A percentile compares a stretch with the other conserved stretches of the same genome.
Conservation (phyloP, 2,888 invertebrate genomes). For the Caenorhabditis sp. region DNA sequence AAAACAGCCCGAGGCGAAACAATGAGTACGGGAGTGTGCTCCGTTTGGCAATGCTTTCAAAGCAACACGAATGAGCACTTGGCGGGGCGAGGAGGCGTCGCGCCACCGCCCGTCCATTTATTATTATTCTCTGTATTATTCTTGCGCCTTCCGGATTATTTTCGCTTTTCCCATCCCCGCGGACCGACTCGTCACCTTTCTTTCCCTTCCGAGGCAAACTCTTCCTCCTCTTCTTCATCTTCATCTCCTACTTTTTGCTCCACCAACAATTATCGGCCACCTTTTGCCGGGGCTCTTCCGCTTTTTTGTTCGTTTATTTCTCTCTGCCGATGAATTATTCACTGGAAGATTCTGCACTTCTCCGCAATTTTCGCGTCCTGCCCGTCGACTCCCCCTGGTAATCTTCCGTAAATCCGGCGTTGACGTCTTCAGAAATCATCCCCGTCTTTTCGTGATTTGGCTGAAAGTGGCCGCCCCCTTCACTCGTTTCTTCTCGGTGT, state of each 20-base stretch:
- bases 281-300: conserved; percentile 19
- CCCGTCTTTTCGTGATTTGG: conserved; percentile 1
- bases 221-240: conserved; percentile 10
- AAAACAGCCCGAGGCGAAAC: conserved; percentile 53
- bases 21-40: conserved; percentile 49
- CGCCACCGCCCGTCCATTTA: conserved; percentile 42
- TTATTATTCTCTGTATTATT: conserved; percentile 55
- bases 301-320: conserved; percentile 41
- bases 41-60: conserved; percentile 48
- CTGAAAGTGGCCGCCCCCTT: conserved; percentile 6
- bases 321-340: conserved; percentile 42
- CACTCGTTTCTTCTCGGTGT: conserved; percentile 23
- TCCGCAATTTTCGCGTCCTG: conserved; percentile 14
- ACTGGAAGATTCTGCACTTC: conserved; percentile 46
- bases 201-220: conserved; percentile 8
- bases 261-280: conserved; percentile 33
- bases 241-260: neutral
- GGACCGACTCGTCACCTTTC: conserved; percentile 16
- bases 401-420: conserved; percentile 30
- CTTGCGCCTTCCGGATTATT: conserved; percentile 50
- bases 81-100: conserved; percentile 39
- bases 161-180: conserved; percentile 21
- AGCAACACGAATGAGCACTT: conserved; percentile 43
- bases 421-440: conserved; percentile 30
- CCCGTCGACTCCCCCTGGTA: conserved; percentile 8